Evolutionary conservation across 2,113 vertebrate genomes (phyloP).

Genomic region (Toxostoma redivivum): DNA sequence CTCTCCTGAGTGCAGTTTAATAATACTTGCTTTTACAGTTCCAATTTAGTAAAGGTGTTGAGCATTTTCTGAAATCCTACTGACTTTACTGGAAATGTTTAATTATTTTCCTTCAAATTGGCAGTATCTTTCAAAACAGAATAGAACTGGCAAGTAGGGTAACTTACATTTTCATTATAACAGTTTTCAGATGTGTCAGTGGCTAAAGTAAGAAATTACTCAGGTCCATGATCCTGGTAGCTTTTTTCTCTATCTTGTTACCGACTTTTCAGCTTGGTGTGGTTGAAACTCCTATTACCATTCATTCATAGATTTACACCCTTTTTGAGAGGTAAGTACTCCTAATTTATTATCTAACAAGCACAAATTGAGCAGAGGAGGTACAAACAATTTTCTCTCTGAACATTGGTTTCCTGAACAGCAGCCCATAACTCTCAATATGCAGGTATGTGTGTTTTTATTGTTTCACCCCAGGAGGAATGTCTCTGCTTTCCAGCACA

Average conservation of each 20-base stretch:
- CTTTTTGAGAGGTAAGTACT: not conserved
- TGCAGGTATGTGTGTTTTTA: not conserved
- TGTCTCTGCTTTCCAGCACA: not conserved
- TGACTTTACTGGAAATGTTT: not conserved
- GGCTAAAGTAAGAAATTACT: not conserved
- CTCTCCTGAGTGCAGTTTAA: not conserved
- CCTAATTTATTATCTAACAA: not conserved
- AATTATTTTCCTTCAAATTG: not conserved
- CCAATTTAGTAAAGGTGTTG: not conserved
- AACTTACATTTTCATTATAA: not conserved
- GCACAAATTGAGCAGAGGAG: not conserved
- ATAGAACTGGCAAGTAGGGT: not conserved
- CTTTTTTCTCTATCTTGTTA: not conserved
- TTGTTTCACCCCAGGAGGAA: not conserved
- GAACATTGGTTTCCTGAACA: not conserved
- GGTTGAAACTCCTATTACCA: not conserved
- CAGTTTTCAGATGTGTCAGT: not conserved
- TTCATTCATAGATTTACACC: not conserved
- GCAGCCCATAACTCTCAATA: not conserved
- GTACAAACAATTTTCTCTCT: not conserved
- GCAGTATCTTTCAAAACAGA: not conserved
- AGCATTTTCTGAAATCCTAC: not conserved
- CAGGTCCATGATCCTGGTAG: not conserved
- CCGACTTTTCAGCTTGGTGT: rapidly evolving
- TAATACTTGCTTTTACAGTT: not conserved